A percentile compares a stretch with the other conserved stretches of the same genome.
phyloP scores from a whole-genome alignment of 1,140 invertebrate genomes.

The Dolichoris vasculosae region DNA sequence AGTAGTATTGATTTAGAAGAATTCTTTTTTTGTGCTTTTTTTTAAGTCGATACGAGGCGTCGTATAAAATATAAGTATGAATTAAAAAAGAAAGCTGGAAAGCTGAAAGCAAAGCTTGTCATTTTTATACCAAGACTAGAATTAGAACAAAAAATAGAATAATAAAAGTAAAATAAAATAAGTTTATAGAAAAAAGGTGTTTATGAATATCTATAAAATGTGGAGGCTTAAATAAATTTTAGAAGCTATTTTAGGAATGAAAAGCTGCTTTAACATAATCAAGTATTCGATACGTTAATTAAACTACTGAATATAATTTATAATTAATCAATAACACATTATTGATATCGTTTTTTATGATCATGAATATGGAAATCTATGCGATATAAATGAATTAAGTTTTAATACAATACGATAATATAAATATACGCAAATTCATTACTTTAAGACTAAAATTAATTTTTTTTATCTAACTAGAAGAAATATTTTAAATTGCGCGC shows the following conservation, averaged over 20 bases:
- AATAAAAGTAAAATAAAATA: neutral
- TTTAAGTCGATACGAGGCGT: neutral
- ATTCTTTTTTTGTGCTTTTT: neutral
- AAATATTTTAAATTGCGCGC: too few species aligned
- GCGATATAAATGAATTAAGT: too few species aligned
- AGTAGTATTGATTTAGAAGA: neutral
- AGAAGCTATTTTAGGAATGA: conserved; percentile 10
- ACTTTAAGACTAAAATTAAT: too few species aligned
- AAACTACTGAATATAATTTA: neutral
- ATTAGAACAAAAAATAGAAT: neutral
- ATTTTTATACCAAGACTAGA: neutral
- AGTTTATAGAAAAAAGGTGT: neutral
- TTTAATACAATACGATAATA: too few species aligned
- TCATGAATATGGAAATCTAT: too few species aligned
- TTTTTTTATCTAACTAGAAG: too few species aligned
- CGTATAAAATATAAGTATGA: neutral
- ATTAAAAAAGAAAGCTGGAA: neutral
- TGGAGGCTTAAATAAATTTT: neutral
- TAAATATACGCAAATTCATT: too few species aligned
- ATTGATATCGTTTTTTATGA: too few species aligned
- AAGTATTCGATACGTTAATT: neutral
- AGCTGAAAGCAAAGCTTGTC: neutral
- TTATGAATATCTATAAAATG: neutral
- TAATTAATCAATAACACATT: too few species aligned
- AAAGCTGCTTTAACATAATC: neutral